These are phyloP conservation scores for Passer montanus DNA, from an alignment of 2,113 vertebrate genomes.

Conservation along the genomic window DNA sequence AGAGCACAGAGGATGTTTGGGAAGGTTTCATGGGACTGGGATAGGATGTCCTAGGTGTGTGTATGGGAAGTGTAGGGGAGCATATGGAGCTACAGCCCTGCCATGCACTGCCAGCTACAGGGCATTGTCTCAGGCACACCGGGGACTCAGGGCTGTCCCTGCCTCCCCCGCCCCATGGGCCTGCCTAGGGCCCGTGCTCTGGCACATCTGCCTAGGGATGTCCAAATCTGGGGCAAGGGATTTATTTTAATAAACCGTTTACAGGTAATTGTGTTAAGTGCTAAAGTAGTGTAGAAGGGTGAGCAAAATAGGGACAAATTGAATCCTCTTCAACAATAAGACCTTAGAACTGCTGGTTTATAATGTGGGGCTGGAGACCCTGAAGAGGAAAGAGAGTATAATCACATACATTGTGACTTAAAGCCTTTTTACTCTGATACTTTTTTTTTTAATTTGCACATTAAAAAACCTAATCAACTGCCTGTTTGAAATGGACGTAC, in stretches of 20 bases:
- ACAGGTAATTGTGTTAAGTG: slow-evolving; percentile 41
- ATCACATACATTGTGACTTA: background rate
- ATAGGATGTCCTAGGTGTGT: background rate
- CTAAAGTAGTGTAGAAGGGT: background rate
- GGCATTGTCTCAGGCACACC: background rate
- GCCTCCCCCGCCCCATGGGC: background rate
- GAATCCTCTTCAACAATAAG: background rate
- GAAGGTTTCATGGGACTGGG: background rate
- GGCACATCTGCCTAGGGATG: background rate
- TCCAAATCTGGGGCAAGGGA: background rate
- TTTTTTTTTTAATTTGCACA: background rate
- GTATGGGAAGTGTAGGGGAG: accelerated
- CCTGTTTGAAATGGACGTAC: background rate
- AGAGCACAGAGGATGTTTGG: background rate
- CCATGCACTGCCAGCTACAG: accelerated
- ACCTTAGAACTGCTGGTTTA: background rate
- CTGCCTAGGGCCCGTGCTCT: background rate
- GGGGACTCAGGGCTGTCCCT: background rate
- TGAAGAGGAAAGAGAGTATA: background rate
- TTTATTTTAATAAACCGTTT: slow-evolving; percentile 43
- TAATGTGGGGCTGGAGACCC: background rate
- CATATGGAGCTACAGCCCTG: background rate
- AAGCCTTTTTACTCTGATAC: background rate
- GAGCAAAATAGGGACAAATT: background rate
- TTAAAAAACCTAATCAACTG: background rate